Evolutionary conservation across 2,888 invertebrate genomes (phyloP), one percentile per base, ranked within the genome.

Genomic region (Hesperia comma): DNA sequence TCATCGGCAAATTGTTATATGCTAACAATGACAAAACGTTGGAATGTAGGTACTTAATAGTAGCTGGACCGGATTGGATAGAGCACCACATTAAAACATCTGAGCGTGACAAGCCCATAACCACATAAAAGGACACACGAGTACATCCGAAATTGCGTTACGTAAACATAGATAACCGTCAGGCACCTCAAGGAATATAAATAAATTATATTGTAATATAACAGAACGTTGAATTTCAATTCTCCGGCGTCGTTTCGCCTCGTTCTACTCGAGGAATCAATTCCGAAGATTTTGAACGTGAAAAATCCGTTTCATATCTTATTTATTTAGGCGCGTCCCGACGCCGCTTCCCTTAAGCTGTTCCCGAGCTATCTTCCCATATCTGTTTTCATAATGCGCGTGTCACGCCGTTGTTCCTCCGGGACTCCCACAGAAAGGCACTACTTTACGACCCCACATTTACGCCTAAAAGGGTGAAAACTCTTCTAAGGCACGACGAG

Each of bases 281-380:
- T 60, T 66, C 58, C 8, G 32, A 41, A 54, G 41, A 62, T 54
- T 57, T 58, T 33, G 17, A 19, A 53, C 43, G 41, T 64, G 53
- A 58, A 64, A 64, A 64, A 40, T 41, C 58, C 64, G n/a, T 64
- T 58, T 58, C 64, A 64, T 58, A 64, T 58, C 41, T 53, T 64
- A 64, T 64, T 64, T 64, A 58, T 58, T 43, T 53, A 64, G 53
- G 58, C 64, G 15, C 26, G 41, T 17, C 56, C 49, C 43, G 56
- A 33, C n/a, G n/a, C 43, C 46, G 43, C 51, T 26, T 40, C 53
- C 40, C 15, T 53, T 26, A 26, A 15, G 15, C 19, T 4, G 21
- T 37, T 49, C 21, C 14, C 43, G 32, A 19, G 55, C 62, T 55
- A 56, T 56, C 55, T 56, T 56, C 63, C 49, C 37, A 56, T 63